phyloP scores from a whole-genome alignment of 2,113 vertebrate genomes.

The Platysteira castanea region DNA sequence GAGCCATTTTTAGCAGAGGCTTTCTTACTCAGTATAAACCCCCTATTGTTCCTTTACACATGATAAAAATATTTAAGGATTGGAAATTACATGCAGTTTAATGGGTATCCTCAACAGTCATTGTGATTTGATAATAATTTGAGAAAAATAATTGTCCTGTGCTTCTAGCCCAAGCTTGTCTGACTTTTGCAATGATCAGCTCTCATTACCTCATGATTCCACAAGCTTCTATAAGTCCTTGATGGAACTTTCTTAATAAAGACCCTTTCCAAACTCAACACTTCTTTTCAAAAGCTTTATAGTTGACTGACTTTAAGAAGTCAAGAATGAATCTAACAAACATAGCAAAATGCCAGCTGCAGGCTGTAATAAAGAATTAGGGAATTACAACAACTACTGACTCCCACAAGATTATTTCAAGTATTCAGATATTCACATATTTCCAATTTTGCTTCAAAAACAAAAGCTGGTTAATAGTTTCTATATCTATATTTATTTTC shows the following conservation, averaged over 20 bases:
- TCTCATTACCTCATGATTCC: background rate
- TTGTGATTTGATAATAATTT: background rate
- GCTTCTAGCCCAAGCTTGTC: conserved; percentile 12
- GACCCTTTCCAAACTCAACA: background rate
- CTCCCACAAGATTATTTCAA: background rate
- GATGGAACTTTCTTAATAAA: background rate
- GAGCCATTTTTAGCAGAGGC: background rate
- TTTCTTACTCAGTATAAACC: background rate
- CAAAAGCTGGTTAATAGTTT: background rate
- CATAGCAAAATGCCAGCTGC: background rate
- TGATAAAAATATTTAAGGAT: conserved; percentile 10
- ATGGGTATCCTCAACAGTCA: background rate
- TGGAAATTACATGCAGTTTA: background rate
- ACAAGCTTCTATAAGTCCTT: background rate
- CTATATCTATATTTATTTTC: background rate
- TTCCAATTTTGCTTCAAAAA: background rate
- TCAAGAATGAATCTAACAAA: background rate
- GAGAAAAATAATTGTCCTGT: background rate
- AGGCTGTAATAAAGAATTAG: background rate
- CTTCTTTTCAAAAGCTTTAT: background rate
- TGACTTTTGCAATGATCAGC: background rate
- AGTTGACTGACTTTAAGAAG: background rate
- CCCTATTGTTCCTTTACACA: background rate
- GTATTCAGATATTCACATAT: background rate
- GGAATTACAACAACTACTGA: background rate